Percentiles rank a stretch among this genome's conserved stretches.
Evolutionary conservation across 1,140 invertebrate species (phyloP).

Genomic region (Macrocentrus cingulum): DNA sequence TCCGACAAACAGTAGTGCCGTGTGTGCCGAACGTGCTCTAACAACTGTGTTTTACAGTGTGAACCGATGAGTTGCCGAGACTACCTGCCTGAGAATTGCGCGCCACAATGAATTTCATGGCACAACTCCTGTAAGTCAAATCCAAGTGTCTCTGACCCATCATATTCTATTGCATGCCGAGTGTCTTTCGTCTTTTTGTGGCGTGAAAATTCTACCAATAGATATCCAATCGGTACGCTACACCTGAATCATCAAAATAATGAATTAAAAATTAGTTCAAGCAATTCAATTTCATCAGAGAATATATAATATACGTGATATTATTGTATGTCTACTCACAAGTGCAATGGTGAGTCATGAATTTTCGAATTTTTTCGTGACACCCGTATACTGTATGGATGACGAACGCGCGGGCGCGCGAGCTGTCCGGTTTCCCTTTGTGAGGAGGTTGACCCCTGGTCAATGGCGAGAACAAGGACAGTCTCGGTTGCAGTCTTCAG

Average conservation of each 20-base stretch:
- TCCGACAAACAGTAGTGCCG: background rate
- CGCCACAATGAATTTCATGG: slow-evolving; percentile 35
- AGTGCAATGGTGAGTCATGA: background rate
- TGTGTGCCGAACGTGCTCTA: background rate
- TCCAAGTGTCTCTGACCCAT: background rate
- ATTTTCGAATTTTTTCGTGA: slow-evolving; percentile 19
- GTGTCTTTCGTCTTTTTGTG: background rate
- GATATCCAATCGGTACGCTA: no score
- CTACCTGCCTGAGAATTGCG: background rate
- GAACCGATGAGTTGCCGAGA: slow-evolving; percentile 7
- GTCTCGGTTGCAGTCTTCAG: slow-evolving; percentile 38
- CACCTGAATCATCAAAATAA: no score
- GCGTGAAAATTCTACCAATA: background rate
- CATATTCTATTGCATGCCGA: background rate
- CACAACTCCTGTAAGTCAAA: slow-evolving; percentile 47
- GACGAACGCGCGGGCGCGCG: slow-evolving; percentile 21
- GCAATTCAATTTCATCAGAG: no score
- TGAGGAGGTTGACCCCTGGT: slow-evolving; percentile 55
- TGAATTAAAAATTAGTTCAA: no score
- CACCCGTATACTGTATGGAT: background rate
- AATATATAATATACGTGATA: no score
- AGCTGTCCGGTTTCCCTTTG: slow-evolving; percentile 9
- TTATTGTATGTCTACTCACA: no score
- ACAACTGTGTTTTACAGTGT: slow-evolving; percentile 34
- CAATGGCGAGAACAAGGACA: slow-evolving; percentile 48